A percentile compares a stretch with the other conserved stretches of the same genome.
These are phyloP conservation scores for Phragmatobia fuliginosa DNA, from an alignment of 2,888 invertebrate species.

Conservation along the genomic window DNA sequence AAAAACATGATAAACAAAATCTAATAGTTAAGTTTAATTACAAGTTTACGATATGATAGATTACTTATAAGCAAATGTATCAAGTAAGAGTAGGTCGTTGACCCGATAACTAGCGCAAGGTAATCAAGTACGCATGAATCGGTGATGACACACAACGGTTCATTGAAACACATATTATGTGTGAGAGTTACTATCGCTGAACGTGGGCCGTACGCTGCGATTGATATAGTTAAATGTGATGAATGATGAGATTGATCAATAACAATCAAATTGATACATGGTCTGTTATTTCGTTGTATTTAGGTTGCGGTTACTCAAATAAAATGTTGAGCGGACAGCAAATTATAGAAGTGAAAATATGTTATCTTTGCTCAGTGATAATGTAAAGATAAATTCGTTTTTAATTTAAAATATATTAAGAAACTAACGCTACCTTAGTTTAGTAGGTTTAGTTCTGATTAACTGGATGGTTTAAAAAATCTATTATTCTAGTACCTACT, in stretches of 20 bases:
- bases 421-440: background rate
- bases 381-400: background rate
- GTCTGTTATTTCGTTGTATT: background rate
- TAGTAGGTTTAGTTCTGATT: too few species aligned
- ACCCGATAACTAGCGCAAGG: slow-evolving; percentile 42
- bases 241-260: background rate
- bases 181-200: slow-evolving; percentile 10
- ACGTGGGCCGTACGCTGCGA: background rate
- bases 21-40: background rate
- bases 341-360: background rate
- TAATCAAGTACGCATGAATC: slow-evolving; percentile 39
- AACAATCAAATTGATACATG: background rate
- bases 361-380: background rate
- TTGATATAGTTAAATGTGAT: slow-evolving; percentile 12
- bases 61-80: slow-evolving; percentile 18
- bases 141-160: slow-evolving; percentile 40
- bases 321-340: background rate
- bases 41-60: background rate
- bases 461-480: too few species aligned
- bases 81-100: slow-evolving; percentile 36
- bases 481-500: too few species aligned
- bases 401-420: background rate
- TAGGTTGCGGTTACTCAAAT: background rate
- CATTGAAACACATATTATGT: slow-evolving; percentile 30
- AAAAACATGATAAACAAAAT: background rate